phyloP scores from a whole-genome alignment of 2,797 vertebrate species.

The Poeciliopsis presidionis region DNA sequence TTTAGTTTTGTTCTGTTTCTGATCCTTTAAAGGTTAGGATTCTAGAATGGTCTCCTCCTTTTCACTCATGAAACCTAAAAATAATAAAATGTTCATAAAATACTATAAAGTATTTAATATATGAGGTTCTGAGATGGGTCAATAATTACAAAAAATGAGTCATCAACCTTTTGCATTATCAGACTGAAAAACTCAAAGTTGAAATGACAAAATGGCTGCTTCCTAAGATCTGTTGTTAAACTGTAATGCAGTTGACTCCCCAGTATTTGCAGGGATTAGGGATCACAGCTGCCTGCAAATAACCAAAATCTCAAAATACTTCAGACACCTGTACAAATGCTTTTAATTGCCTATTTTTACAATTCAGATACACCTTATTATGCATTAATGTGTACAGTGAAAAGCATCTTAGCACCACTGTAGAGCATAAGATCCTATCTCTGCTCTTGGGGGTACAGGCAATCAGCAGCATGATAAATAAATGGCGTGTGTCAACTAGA shows the following conservation, averaged over 20 bases:
- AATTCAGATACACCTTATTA: neutral
- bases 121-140: neutral
- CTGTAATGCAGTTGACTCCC: neutral
- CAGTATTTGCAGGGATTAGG: neutral
- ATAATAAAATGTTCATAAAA: neutral
- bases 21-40: neutral
- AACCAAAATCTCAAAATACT: neutral
- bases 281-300: neutral
- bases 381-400: neutral
- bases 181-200: neutral
- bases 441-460: neutral
- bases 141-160: neutral
- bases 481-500: neutral
- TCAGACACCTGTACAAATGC: neutral
- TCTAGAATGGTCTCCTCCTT: neutral
- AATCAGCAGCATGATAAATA: too few species aligned
- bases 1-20: neutral
- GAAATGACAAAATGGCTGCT: neutral
- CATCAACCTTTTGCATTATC: neutral
- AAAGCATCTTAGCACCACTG: neutral
- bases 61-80: neutral
- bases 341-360: neutral
- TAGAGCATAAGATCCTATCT: neutral
- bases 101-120: neutral
- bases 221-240: neutral